Evolutionary conservation across 2,888 invertebrate genomes (phyloP), one percentile per base, ranked within the genome.

Genomic region (Agrochola macilenta): DNA sequence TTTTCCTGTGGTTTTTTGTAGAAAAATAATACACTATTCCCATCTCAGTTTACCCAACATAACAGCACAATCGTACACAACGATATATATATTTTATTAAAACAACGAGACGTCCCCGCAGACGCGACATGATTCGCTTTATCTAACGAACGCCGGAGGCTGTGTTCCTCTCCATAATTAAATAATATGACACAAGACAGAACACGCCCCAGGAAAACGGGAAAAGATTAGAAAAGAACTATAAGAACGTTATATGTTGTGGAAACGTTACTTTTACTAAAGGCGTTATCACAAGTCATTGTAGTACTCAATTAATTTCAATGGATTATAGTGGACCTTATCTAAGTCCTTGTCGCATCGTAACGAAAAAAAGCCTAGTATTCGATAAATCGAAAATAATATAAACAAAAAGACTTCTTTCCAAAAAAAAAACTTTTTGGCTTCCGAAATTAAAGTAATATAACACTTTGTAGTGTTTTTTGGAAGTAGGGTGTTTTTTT

Each of bases 91-190:
- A 83, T 86, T 74, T 86, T 84, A 79, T 70, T 39, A 70, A 64
- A 74, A 88, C 77, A 71, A 57, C 61, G 57, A 57, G 70, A 63
- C 61, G 68, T 81, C 88, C 83, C 85, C 30, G 35, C 81, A 78
- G 88, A 78, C 65, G 74, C 26, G 76, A 88, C 86, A 89, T 89
- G 90, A 91, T 91, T 91, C 88, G 90, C 88, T 86, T 85, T 86
- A 85, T 90, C 89, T 92, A 92, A 92, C 91, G 92, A 91, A 92
- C 87, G 84, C 89, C 86, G 71, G 77, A 77, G 88, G 91, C 88
- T 79, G 83, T 83, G 85, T 86, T 79, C 43, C 70, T 78, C 75
- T 74, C 76, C 87, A 86, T 91, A 91, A 91, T 91, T 90, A 91
- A 90, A 91, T 91, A 90, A 88, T 90, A 88, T 89, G 87, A 88